phyloP scores from a whole-genome alignment of 1,140 invertebrate species.

The Eufriesea mexicana region DNA sequence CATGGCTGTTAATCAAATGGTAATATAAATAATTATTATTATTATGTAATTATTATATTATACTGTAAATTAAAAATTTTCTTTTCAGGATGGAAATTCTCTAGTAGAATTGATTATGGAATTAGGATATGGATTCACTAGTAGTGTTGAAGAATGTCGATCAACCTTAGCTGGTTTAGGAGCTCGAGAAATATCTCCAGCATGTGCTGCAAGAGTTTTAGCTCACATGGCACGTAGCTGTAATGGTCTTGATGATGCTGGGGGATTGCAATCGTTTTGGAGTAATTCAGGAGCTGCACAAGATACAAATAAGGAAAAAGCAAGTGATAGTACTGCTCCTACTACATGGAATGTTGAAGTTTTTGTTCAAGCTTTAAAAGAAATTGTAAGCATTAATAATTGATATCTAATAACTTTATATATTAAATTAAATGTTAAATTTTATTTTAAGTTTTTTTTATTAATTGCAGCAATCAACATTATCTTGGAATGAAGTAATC shows the following conservation, averaged over 20 bases:
- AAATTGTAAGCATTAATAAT: slow-evolving; percentile 85
- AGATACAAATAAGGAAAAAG: slow-evolving; percentile 76
- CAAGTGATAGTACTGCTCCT: slow-evolving; percentile 77
- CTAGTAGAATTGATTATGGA: slow-evolving; percentile 93
- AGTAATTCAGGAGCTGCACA: slow-evolving; percentile 69
- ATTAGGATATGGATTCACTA: slow-evolving; percentile 94
- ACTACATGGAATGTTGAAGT: slow-evolving; percentile 96
- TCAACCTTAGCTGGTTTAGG: slow-evolving; percentile 90
- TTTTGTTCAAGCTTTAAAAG: slow-evolving; percentile 95
- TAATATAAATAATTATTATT: slow-evolving; percentile 72
- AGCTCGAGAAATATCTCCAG: slow-evolving; percentile 88
- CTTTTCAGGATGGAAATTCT: slow-evolving; percentile 85
- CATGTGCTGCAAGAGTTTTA: slow-evolving; percentile 91
- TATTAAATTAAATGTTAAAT: slow-evolving; percentile 5
- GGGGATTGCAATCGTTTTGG: slow-evolving; percentile 85
- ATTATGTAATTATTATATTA: background rate
- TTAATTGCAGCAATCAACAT: slow-evolving; percentile 84
- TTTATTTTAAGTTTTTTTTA: slow-evolving; percentile 46
- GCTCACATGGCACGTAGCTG: slow-evolving; percentile 94
- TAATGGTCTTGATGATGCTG: slow-evolving; percentile 87
- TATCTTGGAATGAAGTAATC: slow-evolving; percentile 97
- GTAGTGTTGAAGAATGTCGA: slow-evolving; percentile 94
- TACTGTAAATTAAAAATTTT: slow-evolving; percentile 8
- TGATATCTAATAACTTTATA: background rate
- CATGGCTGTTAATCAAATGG: slow-evolving; percentile 85